A percentile compares a stretch with the other conserved stretches of the same genome.
Conservation (phyloP, 2,888 invertebrate species). For the Sylvicola fuscatus region DNA sequence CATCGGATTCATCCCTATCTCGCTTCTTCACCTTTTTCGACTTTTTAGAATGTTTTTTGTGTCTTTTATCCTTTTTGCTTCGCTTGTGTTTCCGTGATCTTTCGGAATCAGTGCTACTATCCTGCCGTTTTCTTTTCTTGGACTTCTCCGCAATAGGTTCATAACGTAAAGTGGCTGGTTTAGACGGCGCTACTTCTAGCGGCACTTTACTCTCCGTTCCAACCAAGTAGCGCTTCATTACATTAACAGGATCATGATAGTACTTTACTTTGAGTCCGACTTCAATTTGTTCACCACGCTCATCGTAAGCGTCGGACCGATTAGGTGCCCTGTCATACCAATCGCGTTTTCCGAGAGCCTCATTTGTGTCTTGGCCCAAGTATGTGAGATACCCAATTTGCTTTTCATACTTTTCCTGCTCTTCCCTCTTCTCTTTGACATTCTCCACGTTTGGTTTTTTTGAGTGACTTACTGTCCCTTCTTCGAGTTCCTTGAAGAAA, state of each 20-base stretch:
- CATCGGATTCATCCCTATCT: conserved; percentile 9
- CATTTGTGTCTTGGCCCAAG: conserved; percentile 81
- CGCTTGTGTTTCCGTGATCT: conserved; percentile 4
- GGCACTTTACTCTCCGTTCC: conserved; percentile 8
- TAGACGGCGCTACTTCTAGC: conserved; percentile 2
- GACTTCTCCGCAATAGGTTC: not conserved
- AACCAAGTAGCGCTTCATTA: conserved; percentile 37
- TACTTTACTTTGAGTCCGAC: conserved; percentile 42
- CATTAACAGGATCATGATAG: conserved; percentile 48
- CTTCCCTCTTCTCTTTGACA: conserved; percentile 73
- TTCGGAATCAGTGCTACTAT: conserved; percentile 2
- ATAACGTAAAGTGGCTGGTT: not conserved
- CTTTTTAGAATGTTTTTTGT: conserved; percentile 6
- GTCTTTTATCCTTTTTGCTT: conserved; percentile 6
- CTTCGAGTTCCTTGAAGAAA: conserved; percentile 70
- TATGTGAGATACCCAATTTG: conserved; percentile 93
- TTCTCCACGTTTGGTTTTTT: conserved; percentile 59
- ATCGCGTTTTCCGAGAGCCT: conserved; percentile 60
- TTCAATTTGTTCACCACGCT: conserved; percentile 31
- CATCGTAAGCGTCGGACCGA: conserved; percentile 23
- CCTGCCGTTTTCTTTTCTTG: conserved; percentile 6
- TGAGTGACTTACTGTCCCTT: conserved; percentile 37
- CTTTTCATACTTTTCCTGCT: conserved; percentile 92
- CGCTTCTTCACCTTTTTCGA: no score
- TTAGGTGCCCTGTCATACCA: conserved; percentile 72